A percentile compares a stretch with the other conserved stretches of the same genome.
These are phyloP conservation scores for Morone saxatilis DNA, from an alignment of 2,113 vertebrate genomes.

Conservation along the genomic window DNA sequence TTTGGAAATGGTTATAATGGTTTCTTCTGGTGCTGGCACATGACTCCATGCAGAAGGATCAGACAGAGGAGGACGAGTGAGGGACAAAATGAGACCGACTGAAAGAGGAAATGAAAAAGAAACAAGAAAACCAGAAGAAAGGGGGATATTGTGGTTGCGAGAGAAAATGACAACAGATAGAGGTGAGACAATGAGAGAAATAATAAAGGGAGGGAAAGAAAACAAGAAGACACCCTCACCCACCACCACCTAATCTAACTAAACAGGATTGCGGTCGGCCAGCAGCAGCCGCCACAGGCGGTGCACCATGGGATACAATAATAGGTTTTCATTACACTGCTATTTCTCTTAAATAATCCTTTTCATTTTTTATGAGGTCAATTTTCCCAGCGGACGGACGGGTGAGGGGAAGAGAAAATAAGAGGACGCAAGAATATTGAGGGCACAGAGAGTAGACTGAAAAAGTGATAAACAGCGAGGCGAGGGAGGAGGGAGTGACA, in stretches of 20 bases:
- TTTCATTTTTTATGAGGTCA: constrained; percentile 84
- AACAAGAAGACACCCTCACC: constrained; percentile 2
- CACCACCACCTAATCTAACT: constrained; percentile 67
- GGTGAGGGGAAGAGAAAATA: constrained; percentile 12
- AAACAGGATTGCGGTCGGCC: constrained; percentile 62
- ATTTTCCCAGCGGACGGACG: constrained; percentile 68
- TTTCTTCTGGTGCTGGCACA: constrained; percentile 10
- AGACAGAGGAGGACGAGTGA: background rate
- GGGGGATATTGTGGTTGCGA: constrained; percentile 37
- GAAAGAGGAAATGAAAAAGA: constrained; percentile 70
- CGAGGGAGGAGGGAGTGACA: background rate
- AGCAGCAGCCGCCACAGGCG: constrained; percentile 61
- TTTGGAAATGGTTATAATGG: constrained; percentile 33
- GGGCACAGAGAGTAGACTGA: background rate
- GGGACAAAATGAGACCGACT: constrained; percentile 24
- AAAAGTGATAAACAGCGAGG: constrained; percentile 10
- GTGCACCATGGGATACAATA: constrained; percentile 75
- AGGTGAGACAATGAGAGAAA: constrained; percentile 66
- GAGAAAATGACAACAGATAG: constrained; percentile 55
- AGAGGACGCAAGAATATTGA: constrained; percentile 24
- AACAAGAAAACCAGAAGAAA: constrained; percentile 39
- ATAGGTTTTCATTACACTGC: constrained; percentile 81
- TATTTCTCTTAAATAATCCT: constrained; percentile 84
- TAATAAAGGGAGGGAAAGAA: constrained; percentile 55
- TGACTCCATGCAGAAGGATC: constrained; percentile 34